These are phyloP conservation scores for Acridotheres tristis DNA, from an alignment of 2,797 vertebrate genomes.

Conservation along the genomic window DNA sequence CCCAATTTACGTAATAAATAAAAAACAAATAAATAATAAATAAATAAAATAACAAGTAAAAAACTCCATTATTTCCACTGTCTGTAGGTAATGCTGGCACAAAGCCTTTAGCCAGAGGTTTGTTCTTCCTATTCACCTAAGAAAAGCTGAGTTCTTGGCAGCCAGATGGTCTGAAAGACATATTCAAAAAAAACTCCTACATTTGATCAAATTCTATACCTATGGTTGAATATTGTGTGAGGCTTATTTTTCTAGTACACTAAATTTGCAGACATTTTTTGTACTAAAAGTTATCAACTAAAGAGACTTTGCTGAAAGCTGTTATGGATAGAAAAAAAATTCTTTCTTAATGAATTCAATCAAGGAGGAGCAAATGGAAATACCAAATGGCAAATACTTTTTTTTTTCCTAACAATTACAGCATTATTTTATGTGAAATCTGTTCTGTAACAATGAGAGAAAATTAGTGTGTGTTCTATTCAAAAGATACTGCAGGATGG, in stretches of 20 bases:
- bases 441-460: constrained; percentile 70
- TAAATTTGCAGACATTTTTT: background rate
- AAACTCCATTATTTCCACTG: background rate
- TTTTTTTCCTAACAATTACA: constrained; percentile 62
- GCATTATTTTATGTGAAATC: constrained; percentile 63
- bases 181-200: background rate
- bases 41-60: too few species aligned
- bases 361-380: constrained; percentile 26
- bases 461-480: constrained; percentile 62
- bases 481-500: constrained; percentile 53
- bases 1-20: background rate
- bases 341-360: constrained; percentile 41
- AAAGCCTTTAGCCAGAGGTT: background rate
- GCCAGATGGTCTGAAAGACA: background rate
- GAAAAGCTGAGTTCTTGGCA: background rate
- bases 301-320: background rate
- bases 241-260: background rate
- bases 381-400: constrained; percentile 57
- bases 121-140: background rate
- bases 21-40: background rate
- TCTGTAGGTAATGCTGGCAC: background rate
- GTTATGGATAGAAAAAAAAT: background rate
- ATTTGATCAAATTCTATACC: background rate
- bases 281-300: background rate
- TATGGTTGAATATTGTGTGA: background rate